Percentiles rank a stretch among this genome's conserved stretches.
Conservation (phyloP, 1,140 invertebrate species). For the Drosophila lacteicornis region DNA sequence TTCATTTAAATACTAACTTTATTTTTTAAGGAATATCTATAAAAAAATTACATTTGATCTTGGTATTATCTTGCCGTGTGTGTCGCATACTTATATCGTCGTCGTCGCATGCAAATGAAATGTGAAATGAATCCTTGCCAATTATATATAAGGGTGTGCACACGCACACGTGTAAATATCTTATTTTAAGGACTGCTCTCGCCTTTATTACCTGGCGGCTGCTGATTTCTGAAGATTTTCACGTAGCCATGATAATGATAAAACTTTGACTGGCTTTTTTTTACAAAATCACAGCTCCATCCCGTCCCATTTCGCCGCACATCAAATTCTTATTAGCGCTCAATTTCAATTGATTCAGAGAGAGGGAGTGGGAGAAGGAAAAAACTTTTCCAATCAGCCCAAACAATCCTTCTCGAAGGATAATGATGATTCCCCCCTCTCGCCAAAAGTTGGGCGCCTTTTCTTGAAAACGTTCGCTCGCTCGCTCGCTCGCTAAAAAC, state of each 20-base stretch:
- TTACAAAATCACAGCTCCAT: constrained; percentile 33
- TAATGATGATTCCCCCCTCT: background rate
- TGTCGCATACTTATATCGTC: too few species aligned
- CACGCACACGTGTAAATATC: background rate
- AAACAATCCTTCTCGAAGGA: constrained; percentile 68
- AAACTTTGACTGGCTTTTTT: constrained; percentile 57
- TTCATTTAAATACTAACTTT: too few species aligned
- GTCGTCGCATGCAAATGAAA: constrained; percentile 23
- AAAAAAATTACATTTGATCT: background rate
- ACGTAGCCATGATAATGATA: constrained; percentile 68
- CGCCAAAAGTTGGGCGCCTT: constrained; percentile 12
- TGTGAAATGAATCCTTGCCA: constrained; percentile 17
- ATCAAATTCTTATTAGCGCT: constrained; percentile 83
- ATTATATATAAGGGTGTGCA: constrained; percentile 2
- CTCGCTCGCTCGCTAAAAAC: constrained; percentile 65
- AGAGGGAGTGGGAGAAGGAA: background rate
- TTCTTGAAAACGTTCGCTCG: constrained; percentile 17
- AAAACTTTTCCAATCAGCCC: constrained; percentile 76
- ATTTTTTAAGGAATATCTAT: background rate
- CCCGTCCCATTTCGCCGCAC: constrained; percentile 65
- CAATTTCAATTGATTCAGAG: constrained; percentile 77
- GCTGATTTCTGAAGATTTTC: constrained; percentile 35
- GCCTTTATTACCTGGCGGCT: constrained; percentile 14
- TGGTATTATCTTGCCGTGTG: background rate
- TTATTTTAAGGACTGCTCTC: constrained; percentile 4